Evolutionary conservation across 2,797 vertebrate species (phyloP).

Genomic region (Peromyscus eremicus): DNA sequence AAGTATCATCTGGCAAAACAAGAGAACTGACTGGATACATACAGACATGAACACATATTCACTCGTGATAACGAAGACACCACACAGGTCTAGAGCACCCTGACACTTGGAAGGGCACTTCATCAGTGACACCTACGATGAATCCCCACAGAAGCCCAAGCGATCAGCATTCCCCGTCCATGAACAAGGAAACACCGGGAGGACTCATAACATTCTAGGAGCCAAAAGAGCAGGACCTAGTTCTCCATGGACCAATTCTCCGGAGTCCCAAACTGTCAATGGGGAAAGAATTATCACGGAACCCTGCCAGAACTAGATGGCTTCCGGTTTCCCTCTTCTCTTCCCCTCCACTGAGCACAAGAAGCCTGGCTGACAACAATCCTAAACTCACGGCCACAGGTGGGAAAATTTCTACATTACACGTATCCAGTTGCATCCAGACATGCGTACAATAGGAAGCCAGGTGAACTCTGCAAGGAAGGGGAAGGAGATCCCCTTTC

Average conservation of each 20-base stretch:
- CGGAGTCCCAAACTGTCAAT: background rate
- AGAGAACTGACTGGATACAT: slow-evolving; percentile 32
- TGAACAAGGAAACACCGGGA: background rate
- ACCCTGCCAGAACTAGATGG: background rate
- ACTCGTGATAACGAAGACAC: background rate
- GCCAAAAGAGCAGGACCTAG: background rate
- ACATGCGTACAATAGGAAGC: background rate
- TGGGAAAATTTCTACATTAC: background rate
- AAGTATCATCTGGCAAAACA: slow-evolving; percentile 26
- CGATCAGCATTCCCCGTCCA: background rate
- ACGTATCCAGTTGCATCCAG: background rate
- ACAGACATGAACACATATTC: background rate
- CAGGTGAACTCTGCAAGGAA: background rate
- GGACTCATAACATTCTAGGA: background rate
- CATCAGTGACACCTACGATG: background rate
- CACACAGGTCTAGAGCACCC: background rate
- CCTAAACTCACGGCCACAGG: background rate
- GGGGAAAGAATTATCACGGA: background rate
- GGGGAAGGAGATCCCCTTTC: background rate
- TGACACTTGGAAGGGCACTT: background rate
- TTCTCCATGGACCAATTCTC: background rate
- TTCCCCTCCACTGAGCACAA: background rate
- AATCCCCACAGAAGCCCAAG: background rate
- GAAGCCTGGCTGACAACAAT: background rate
- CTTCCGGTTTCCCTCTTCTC: background rate